Percentiles rank a stretch among this genome's conserved stretches.
Conservation (phyloP, 92 coral and sea anemone species). For the Porites evermanni region DNA sequence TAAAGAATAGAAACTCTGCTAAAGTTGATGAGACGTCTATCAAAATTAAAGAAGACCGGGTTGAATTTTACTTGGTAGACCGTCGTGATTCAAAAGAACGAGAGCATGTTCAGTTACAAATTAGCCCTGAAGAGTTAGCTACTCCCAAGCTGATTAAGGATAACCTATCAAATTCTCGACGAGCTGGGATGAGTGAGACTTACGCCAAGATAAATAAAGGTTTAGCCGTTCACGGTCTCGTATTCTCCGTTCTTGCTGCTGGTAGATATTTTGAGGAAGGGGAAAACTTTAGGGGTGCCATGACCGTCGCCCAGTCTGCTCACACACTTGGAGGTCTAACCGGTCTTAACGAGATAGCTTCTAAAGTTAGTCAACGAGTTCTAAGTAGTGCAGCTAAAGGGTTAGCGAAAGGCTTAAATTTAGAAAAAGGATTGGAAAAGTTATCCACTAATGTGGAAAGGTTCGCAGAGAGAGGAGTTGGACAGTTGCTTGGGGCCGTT, state of each 20-base stretch:
- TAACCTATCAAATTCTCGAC: slow-evolving; percentile 4
- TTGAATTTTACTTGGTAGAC: slow-evolving; percentile 45
- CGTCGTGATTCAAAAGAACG: slow-evolving; percentile 53
- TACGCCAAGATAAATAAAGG: slow-evolving; percentile 60
- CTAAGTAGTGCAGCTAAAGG: slow-evolving; percentile 25
- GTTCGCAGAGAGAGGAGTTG: no score
- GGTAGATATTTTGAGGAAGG: slow-evolving; percentile 37
- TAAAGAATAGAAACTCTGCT: slow-evolving; percentile 15
- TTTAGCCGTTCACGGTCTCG: slow-evolving; percentile 57
- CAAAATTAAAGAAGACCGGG: slow-evolving; percentile 24
- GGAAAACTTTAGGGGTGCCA: slow-evolving; percentile 43
- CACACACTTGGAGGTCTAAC: slow-evolving; percentile 67
- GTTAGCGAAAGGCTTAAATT: slow-evolving; percentile 34
- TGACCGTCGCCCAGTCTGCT: slow-evolving; percentile 52
- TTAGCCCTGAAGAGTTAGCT: slow-evolving; percentile 32
- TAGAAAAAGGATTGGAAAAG: not conserved
- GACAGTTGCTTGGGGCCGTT: no score
- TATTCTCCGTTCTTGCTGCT: slow-evolving; percentile 58
- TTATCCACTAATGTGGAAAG: no score
- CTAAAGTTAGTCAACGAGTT: slow-evolving; percentile 41
- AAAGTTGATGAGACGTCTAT: slow-evolving; percentile 54
- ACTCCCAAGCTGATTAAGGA: slow-evolving; percentile 49
- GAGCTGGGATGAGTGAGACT: slow-evolving; percentile 7
- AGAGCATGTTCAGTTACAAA: slow-evolving; percentile 15
- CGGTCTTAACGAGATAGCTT: slow-evolving; percentile 57